Conservation (phyloP, 1,140 invertebrate species). For the Drosophila sulfurigaster region DNA sequence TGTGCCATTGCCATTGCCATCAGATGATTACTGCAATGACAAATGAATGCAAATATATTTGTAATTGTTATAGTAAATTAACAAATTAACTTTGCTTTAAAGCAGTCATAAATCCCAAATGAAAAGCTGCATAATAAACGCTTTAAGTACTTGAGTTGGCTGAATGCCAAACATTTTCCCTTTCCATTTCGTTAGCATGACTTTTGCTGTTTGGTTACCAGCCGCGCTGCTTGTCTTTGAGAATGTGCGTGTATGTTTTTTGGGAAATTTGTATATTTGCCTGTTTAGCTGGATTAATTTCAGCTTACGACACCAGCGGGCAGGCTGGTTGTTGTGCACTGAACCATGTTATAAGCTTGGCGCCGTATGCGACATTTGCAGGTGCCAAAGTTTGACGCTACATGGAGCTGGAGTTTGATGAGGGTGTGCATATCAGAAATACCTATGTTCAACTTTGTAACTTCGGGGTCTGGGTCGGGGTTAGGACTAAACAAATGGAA, state of each 20-base stretch:
- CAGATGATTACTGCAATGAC: conserved; percentile 24
- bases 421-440: conserved; percentile 28
- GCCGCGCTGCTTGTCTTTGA: conserved; percentile 8
- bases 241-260: conserved; percentile 22
- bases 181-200: conserved; percentile 44
- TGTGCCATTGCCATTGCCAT: conserved; percentile 12
- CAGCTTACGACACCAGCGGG: conserved; percentile 43
- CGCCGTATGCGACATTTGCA: conserved; percentile 36
- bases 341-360: conserved; percentile 35
- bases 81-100: conserved; percentile 15
- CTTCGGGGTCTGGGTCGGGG: background rate
- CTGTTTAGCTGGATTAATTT: conserved; percentile 47
- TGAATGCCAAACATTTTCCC: conserved; percentile 59
- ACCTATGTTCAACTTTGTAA: conserved; percentile 30
- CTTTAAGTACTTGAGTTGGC: conserved; percentile 59
- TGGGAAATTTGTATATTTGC: conserved; percentile 20
- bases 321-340: conserved; percentile 17
- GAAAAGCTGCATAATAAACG: conserved; percentile 69
- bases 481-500: conserved; percentile 2
- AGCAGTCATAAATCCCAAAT: conserved; percentile 60
- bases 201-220: background rate
- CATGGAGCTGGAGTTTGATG: conserved; percentile 9
- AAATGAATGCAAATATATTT: conserved; percentile 6
- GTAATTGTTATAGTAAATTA: background rate
- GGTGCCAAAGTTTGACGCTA: conserved; percentile 31